A percentile compares a stretch with the other conserved stretches of the same genome.
phyloP scores from a whole-genome alignment of 2,888 invertebrate species.

The Andricus quercusramuli region DNA sequence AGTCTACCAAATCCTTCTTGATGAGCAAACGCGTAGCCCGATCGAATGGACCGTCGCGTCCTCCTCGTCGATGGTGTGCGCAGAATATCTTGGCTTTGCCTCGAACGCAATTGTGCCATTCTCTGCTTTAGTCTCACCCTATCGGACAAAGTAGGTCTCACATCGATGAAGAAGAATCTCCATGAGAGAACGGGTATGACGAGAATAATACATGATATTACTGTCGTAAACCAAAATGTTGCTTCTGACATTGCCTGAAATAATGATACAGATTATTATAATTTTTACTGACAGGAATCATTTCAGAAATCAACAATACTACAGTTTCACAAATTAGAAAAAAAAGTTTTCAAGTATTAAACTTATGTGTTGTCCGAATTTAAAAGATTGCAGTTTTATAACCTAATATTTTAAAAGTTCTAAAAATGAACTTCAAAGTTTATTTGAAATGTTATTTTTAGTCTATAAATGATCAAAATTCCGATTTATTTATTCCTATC shows the following conservation, averaged over 20 bases:
- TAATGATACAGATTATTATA: slow-evolving; percentile 21
- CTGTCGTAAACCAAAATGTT: slow-evolving; percentile 92
- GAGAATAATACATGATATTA: slow-evolving; percentile 89
- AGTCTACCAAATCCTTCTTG: slow-evolving; percentile 98
- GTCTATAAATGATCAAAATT: too few relatives aligned
- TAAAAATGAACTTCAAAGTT: too few relatives aligned
- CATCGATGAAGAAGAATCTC: slow-evolving; percentile 96
- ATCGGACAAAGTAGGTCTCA: slow-evolving; percentile 95
- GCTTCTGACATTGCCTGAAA: slow-evolving; percentile 90
- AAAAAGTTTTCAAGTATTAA: too few relatives aligned
- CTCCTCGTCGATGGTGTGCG: slow-evolving; percentile 93
- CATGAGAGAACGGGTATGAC: slow-evolving; percentile 96
- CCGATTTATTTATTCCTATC: too few relatives aligned
- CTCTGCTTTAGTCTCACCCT: slow-evolving; percentile 91
- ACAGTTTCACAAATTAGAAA: too few relatives aligned
- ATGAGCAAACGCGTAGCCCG: slow-evolving; percentile 99
- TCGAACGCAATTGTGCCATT: slow-evolving; percentile 84
- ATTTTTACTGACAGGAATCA: background rate
- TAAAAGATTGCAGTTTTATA: too few relatives aligned
- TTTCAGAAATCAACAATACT: too few relatives aligned
- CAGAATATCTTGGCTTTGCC: slow-evolving; percentile 88
- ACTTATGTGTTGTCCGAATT: too few relatives aligned
- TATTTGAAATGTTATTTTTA: too few relatives aligned
- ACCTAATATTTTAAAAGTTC: too few relatives aligned
- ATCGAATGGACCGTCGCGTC: slow-evolving; percentile 94